A percentile compares a stretch with the other conserved stretches of the same genome.
Conservation (phyloP, 2,797 vertebrate genomes). For the Semaprochilodus insignis region DNA sequence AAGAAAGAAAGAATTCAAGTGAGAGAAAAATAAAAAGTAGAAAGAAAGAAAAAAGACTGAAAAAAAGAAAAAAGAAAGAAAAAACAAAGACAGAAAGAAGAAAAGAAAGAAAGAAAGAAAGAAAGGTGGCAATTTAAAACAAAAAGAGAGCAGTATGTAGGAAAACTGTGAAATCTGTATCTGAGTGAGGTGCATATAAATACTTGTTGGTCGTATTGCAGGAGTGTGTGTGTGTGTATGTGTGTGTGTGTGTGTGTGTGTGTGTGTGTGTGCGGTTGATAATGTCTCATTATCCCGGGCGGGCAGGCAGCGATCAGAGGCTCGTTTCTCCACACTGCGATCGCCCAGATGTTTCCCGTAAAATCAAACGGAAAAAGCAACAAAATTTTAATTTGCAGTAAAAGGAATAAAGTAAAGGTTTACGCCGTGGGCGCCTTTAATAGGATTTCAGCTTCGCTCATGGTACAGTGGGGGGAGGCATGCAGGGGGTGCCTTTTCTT, state of each 20-base stretch:
- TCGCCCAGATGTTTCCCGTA: constrained; percentile 85
- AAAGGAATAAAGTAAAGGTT: constrained; percentile 82
- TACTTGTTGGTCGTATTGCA: not conserved
- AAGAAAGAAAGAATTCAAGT: no score
- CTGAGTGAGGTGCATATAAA: constrained; percentile 1
- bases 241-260: constrained; percentile 22
- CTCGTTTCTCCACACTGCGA: constrained; percentile 69
- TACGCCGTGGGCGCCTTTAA: constrained; percentile 73
- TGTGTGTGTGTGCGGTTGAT: constrained; percentile 44
- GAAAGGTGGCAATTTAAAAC: no score
- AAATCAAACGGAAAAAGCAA: constrained; percentile 86
- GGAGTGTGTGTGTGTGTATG: not conserved
- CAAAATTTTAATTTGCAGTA: constrained; percentile 86
- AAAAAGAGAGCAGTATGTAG: not conserved
- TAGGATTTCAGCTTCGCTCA: constrained; percentile 66
- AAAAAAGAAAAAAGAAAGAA: no score
- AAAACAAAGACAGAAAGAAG: not conserved
- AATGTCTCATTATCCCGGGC: constrained; percentile 76
- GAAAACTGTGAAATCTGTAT: constrained; percentile 1
- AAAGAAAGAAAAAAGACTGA: no score
- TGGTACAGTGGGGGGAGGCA: constrained; percentile 50
- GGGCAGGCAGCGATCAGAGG: constrained; percentile 66
- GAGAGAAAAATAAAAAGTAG: no score
- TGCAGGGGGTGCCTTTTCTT: no score
- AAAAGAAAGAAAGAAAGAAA: not conserved